Evolutionary conservation across 2,797 vertebrate genomes (phyloP).

Genomic region (Echeneis naucrates): DNA sequence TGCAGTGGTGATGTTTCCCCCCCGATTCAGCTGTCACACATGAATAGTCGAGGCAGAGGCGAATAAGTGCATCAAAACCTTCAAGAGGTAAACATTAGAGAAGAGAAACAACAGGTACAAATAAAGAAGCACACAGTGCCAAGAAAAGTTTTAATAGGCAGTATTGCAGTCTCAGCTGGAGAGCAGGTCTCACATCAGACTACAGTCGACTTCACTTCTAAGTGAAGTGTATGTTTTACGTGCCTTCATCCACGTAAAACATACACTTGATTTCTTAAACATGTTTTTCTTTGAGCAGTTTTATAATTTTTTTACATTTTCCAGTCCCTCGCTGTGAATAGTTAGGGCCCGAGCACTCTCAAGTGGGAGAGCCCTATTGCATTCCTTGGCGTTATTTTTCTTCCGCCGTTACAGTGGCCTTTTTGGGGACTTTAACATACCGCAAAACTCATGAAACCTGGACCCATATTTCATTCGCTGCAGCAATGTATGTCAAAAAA

Average conservation of each 20-base stretch:
- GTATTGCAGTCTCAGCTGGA: background rate
- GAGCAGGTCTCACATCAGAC: background rate
- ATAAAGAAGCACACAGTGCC: background rate
- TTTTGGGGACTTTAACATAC: too few species aligned
- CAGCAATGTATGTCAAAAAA: too few species aligned
- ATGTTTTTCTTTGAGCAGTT: background rate
- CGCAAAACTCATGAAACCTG: too few species aligned
- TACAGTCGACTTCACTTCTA: background rate
- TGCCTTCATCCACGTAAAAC: background rate
- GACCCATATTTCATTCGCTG: too few species aligned
- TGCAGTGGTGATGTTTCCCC: slow-evolving; percentile 35
- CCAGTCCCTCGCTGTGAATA: slow-evolving; percentile 14
- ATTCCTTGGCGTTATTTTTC: too few species aligned
- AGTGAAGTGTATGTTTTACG: background rate
- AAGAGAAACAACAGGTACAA: slow-evolving; percentile 12
- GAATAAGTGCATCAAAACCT: slow-evolving; percentile 31
- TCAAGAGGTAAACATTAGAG: slow-evolving; percentile 33
- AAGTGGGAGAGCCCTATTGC: too few species aligned
- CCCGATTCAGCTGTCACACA: slow-evolving; percentile 47
- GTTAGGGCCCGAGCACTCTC: too few species aligned
- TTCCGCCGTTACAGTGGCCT: too few species aligned
- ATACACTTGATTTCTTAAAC: slow-evolving; percentile 11
- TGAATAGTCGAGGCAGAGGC: slow-evolving; percentile 16
- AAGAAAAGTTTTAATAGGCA: background rate
- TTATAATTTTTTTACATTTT: slow-evolving; percentile 6